These are phyloP conservation scores for Mungos mungo DNA, from an alignment of 2,113 vertebrate genomes.

Conservation along the genomic window DNA sequence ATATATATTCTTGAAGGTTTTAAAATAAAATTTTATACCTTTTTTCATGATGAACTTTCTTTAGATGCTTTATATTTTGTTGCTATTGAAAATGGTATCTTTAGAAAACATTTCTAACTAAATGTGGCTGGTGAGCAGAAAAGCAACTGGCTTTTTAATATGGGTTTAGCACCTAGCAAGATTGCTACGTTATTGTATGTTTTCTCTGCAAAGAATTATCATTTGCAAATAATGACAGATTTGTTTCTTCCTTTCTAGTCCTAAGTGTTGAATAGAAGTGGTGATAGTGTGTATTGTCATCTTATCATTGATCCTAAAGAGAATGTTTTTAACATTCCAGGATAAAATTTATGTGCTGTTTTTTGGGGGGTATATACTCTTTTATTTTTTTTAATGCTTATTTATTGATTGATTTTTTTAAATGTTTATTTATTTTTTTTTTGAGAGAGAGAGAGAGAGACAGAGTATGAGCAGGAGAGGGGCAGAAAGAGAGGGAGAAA, in stretches of 20 bases:
- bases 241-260: conserved; percentile 18
- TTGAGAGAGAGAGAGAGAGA: too few relatives aligned
- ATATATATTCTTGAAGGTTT: not conserved
- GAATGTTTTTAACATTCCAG: not conserved
- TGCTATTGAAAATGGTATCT: not conserved
- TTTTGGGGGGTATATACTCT: not conserved
- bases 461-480: too few relatives aligned
- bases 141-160: not conserved
- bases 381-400: too few relatives aligned
- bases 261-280: not conserved
- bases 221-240: not conserved
- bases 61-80: not conserved
- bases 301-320: not conserved
- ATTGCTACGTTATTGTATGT: not conserved
- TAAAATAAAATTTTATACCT: conserved; percentile 9
- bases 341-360: not conserved
- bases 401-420: too few relatives aligned
- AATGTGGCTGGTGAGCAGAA: not conserved
- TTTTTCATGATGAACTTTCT: not conserved
- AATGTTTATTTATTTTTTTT: too few relatives aligned
- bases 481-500: too few relatives aligned
- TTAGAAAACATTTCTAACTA: not conserved
- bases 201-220: not conserved
- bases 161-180: not conserved
- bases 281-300: not conserved